These are phyloP conservation scores for Pachypanchax playfairii DNA, from an alignment of 2,113 vertebrate species.

Conservation along the genomic window DNA sequence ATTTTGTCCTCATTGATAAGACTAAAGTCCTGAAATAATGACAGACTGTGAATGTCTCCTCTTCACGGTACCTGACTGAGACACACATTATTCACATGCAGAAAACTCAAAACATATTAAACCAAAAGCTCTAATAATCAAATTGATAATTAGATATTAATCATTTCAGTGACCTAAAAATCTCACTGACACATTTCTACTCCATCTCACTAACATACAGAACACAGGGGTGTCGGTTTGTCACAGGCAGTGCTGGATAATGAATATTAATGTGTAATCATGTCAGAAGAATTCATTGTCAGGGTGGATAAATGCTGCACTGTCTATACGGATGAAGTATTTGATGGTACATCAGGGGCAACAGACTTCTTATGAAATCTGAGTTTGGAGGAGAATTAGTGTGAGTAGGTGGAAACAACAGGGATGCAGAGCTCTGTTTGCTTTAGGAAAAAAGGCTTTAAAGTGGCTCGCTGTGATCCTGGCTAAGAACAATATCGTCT, in stretches of 20 bases:
- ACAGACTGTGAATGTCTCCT: background rate
- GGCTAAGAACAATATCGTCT: slow-evolving; percentile 14
- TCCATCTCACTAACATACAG: slow-evolving; percentile 39
- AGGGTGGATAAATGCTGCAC: slow-evolving; percentile 80
- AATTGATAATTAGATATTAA: slow-evolving; percentile 42
- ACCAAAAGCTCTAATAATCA: slow-evolving; percentile 22
- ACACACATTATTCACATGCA: slow-evolving; percentile 18
- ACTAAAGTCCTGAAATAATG: background rate
- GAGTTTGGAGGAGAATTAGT: slow-evolving; percentile 65
- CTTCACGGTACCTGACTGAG: slow-evolving; percentile 4
- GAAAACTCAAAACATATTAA: slow-evolving; percentile 20
- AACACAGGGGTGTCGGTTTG: slow-evolving; percentile 60
- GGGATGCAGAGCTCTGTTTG: slow-evolving; percentile 27
- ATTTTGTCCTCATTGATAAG: background rate
- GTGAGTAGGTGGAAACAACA: slow-evolving; percentile 52
- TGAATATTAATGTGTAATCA: slow-evolving; percentile 87
- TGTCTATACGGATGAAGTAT: slow-evolving; percentile 77
- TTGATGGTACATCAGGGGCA: slow-evolving; percentile 79
- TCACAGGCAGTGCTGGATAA: slow-evolving; percentile 82
- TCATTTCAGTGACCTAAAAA: slow-evolving; percentile 42
- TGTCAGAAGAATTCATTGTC: slow-evolving; percentile 85
- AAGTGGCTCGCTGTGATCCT: slow-evolving; percentile 21
- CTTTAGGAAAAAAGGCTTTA: slow-evolving; percentile 10
- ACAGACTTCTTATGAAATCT: slow-evolving; percentile 73
- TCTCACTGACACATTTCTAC: slow-evolving; percentile 13